phyloP scores from a whole-genome alignment of 2,888 invertebrate genomes.

The Pomacea canaliculata region DNA sequence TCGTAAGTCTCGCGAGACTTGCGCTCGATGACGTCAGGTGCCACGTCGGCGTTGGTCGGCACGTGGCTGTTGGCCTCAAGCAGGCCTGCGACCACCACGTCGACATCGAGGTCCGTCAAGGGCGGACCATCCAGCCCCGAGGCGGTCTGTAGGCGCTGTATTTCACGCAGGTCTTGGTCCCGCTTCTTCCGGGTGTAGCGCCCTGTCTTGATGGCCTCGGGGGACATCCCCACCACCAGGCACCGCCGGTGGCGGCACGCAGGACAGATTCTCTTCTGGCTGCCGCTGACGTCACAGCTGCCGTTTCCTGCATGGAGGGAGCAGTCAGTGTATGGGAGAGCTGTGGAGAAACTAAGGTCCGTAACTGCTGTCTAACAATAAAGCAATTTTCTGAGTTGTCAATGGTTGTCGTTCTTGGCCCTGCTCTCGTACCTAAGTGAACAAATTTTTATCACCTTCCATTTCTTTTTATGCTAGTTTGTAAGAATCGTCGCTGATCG shows the following conservation, averaged over 20 bases:
- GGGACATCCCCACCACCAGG: conserved; percentile 64
- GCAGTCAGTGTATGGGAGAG: no score
- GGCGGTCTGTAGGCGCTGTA: conserved; percentile 29
- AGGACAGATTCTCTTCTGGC: conserved; percentile 56
- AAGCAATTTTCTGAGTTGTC: no score
- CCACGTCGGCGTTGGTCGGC: not conserved
- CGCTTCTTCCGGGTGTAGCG: conserved; percentile 64
- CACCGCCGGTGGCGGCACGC: conserved; percentile 62
- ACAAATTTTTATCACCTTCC: no score
- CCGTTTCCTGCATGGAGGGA: not conserved
- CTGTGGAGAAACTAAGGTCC: no score
- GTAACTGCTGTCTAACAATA: no score
- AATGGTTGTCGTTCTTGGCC: no score
- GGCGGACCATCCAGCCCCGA: not conserved
- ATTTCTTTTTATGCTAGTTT: no score
- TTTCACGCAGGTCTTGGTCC: conserved; percentile 61
- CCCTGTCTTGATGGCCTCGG: conserved; percentile 66
- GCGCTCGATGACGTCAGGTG: not conserved
- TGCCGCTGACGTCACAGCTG: not conserved
- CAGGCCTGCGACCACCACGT: not conserved
- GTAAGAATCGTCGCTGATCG: no score
- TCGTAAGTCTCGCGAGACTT: not conserved
- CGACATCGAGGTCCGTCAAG: not conserved
- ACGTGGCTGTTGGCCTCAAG: not conserved
- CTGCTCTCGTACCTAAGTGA: no score